phyloP scores from a whole-genome alignment of 1,140 invertebrate species.

The Brachionus koreanus region DNA sequence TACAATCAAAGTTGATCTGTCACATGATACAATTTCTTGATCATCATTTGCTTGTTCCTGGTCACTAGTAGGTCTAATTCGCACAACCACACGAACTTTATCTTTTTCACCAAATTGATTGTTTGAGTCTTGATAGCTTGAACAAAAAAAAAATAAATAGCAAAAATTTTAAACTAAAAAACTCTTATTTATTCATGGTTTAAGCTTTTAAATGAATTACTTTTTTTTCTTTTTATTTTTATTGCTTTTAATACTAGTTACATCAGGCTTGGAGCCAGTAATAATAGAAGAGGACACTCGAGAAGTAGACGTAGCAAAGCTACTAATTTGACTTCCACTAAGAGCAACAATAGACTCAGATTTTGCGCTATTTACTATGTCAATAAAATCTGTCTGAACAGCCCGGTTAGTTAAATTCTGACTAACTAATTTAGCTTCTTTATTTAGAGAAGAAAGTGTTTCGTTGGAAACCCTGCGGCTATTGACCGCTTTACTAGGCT shows the following conservation, averaged over 20 bases:
- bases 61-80: conserved; percentile 21
- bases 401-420: neutral
- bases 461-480: neutral
- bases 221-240: neutral
- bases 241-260: neutral
- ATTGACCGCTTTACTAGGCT: neutral
- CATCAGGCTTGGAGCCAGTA: neutral
- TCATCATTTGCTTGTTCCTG: neutral
- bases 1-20: conserved; percentile 6
- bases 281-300: conserved; percentile 8
- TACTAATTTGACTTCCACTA: conserved; percentile 40
- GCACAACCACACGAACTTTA: conserved; percentile 31
- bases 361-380: conserved; percentile 3
- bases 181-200: neutral
- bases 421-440: neutral
- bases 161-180: neutral
- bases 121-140: conserved; percentile 1
- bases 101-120: conserved; percentile 35
- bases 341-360: conserved; percentile 28
- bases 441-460: neutral
- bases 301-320: conserved; percentile 18
- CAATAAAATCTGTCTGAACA: conserved; percentile 29
- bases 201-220: neutral
- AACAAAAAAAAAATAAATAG: neutral
- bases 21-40: conserved; percentile 29